Percentiles rank a stretch among this genome's conserved stretches.
phyloP scores from a whole-genome alignment of 2,797 vertebrate species.

The Platalea minor region DNA sequence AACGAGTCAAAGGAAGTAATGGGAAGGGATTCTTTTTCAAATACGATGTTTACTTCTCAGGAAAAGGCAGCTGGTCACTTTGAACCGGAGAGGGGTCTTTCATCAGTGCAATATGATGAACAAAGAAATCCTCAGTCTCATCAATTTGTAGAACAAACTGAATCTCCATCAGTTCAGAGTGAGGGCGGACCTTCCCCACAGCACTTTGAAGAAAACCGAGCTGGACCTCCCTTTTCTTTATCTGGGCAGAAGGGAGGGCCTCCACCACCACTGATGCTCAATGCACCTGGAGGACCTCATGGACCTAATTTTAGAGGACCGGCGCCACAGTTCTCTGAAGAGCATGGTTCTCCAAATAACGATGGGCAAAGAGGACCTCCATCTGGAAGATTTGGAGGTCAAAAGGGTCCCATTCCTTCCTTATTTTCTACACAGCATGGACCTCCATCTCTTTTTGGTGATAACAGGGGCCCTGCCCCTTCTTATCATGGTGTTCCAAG shows the following conservation, averaged over 20 bases:
- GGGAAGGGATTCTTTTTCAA: slow-evolving; percentile 62
- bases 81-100: slow-evolving; percentile 46
- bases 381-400: slow-evolving; percentile 81
- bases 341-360: slow-evolving; percentile 54
- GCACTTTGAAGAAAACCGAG: slow-evolving; percentile 59
- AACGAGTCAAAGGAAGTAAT: slow-evolving; percentile 46
- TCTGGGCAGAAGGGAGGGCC: slow-evolving; percentile 73
- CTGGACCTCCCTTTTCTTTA: not conserved
- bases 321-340: slow-evolving; percentile 73
- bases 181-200: slow-evolving; percentile 63
- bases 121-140: slow-evolving; percentile 54
- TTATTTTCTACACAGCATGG: slow-evolving; percentile 85
- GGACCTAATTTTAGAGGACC: slow-evolving; percentile 76
- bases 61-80: slow-evolving; percentile 58
- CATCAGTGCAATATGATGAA: slow-evolving; percentile 61
- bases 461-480: slow-evolving; percentile 80
- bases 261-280: slow-evolving; percentile 68
- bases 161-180: not conserved
- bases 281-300: slow-evolving; percentile 69
- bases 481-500: slow-evolving; percentile 83
- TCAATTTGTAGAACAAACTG: slow-evolving; percentile 60
- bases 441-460: slow-evolving; percentile 81
- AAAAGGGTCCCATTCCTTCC: slow-evolving; percentile 83
- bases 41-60: slow-evolving; percentile 54
- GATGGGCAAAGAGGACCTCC: slow-evolving; percentile 81